Conservation (phyloP, 2,113 vertebrate species). For the Equus przewalskii region DNA sequence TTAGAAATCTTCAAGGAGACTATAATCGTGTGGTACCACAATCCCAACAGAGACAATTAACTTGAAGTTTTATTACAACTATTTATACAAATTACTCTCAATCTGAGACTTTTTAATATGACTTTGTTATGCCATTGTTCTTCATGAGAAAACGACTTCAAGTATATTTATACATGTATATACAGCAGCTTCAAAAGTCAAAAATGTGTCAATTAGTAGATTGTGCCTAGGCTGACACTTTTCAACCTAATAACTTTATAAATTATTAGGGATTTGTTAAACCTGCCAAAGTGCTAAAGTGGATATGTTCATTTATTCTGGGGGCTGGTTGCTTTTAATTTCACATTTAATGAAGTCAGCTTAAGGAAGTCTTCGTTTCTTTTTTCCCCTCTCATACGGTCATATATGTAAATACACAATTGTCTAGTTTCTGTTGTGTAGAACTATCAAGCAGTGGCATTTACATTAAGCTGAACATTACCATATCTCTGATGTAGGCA, state of each 20-base stretch:
- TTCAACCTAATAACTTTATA: constrained; percentile 20
- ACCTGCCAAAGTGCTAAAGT: neutral
- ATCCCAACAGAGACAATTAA: constrained; percentile 76
- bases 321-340: neutral
- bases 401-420: neutral
- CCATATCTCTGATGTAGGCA: neutral
- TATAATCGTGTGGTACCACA: constrained; percentile 64
- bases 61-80: constrained; percentile 63
- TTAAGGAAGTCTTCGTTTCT: neutral
- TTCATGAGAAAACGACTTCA: constrained; percentile 31
- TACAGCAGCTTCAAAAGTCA: neutral
- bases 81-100: constrained; percentile 35
- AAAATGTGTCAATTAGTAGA: neutral
- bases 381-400: neutral
- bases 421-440: neutral
- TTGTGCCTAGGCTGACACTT: neutral
- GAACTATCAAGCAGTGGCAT: neutral
- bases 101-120: neutral
- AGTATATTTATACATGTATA: neutral
- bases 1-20: constrained; percentile 73
- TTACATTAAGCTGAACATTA: neutral
- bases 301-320: neutral
- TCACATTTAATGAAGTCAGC: neutral
- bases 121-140: neutral
- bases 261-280: neutral